Base-by-base conservation (phyloP, 2,888 invertebrate genomes). In the Aricia artaxerxes region DNA sequence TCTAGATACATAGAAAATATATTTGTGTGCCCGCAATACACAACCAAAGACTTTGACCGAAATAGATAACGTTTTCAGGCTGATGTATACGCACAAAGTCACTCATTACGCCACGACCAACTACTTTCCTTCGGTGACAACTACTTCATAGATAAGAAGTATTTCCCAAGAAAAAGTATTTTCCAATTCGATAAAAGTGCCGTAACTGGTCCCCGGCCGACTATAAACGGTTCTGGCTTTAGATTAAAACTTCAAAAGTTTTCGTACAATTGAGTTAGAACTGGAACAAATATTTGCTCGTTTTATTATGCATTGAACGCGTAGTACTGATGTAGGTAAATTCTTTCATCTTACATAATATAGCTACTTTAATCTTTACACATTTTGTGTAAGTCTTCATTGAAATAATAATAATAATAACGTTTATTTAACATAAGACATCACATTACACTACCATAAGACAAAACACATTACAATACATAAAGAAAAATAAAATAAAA, bases 221-320 rank as follows among this genome's bases (percentile, higher is more conserved):
- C 69, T 9, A 38, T 69, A 69, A 69, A 69, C 69, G 69, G 69
- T 69, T 69, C 38, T 38, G 38, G 35, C 35, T 69, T 69, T 69
- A 69, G 69, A 69, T 69, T 69, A 69, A 69, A 69, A 69, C 69
- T 69, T 69, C 69, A 35, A 69, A 69, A 69, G 69, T 69, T 69
- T 69, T 69, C 69, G 35, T 16, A 1, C 35, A 69, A 69, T 38
- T 16, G 69, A 35, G 69, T 69, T 69, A 69, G 69, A 69, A 38
- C 35, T 16, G 69, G 69, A 69, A 69, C 69, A 35, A 35, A 69
- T 69, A 69, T 35, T 69, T 38, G 13, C 13, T 69, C 69, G 5
- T 11, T 35, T 69, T 38, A 64, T 11, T 64, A 64, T 69, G 35
- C 69, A 69, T 69, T 5, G 69, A 69, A 4, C 44, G 7, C 49